A percentile compares a stretch with the other conserved stretches of the same genome.
These are phyloP conservation scores for Cotesia glomerata DNA, from an alignment of 1,140 invertebrate species.

Conservation along the genomic window DNA sequence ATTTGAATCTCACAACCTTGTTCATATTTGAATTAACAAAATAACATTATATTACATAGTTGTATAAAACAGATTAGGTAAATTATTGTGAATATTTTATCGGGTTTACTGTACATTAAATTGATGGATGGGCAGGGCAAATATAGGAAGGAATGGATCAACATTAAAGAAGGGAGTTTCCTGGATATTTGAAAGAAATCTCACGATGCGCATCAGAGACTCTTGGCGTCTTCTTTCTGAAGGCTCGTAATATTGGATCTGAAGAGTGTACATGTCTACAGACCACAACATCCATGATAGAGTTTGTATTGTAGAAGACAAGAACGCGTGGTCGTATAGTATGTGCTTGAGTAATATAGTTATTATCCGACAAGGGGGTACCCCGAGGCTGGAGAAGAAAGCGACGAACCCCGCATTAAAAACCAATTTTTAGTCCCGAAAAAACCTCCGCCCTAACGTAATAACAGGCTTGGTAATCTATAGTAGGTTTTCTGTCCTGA, in stretches of 20 bases:
- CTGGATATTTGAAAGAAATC: neutral
- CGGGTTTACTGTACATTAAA: neutral
- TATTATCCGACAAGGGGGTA: constrained; percentile 42
- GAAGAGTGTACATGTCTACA: too few species aligned
- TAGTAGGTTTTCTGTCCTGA: constrained; percentile 61
- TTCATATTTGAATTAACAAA: too few species aligned
- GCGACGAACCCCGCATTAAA: constrained; percentile 61
- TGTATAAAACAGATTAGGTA: neutral
- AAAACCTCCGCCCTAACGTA: constrained; percentile 57
- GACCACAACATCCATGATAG: neutral
- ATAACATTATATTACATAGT: too few species aligned
- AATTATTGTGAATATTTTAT: neutral
- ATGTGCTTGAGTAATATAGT: constrained; percentile 32
- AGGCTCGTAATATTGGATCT: neutral
- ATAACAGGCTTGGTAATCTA: constrained; percentile 62
- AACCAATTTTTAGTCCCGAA: constrained; percentile 63
- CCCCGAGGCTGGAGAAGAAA: constrained; percentile 48
- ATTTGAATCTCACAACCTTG: too few species aligned
- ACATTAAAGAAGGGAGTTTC: neutral
- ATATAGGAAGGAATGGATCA: neutral
- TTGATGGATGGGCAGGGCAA: constrained; percentile 3
- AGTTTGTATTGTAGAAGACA: constrained; percentile 15
- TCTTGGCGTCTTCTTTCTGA: neutral
- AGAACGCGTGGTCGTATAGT: constrained; percentile 33
- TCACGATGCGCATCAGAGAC: constrained; percentile 3